Evolutionary conservation across 2,888 invertebrate genomes (phyloP).

Genomic region (Schizaphis graminum): DNA sequence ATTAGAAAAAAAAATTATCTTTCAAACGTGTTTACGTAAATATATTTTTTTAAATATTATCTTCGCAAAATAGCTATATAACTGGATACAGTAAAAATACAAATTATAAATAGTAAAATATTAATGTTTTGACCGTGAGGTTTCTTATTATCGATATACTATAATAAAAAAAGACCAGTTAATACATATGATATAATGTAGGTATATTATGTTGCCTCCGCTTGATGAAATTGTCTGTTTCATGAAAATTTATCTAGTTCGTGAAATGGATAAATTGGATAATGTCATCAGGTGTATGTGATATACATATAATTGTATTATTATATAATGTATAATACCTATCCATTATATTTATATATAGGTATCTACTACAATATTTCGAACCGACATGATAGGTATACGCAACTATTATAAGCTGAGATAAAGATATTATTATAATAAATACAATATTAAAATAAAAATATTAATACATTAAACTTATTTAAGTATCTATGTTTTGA

Average conservation of each 20-base stretch:
- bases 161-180: neutral
- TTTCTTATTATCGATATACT: neutral
- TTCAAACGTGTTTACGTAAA: no score
- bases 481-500: neutral
- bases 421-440: neutral
- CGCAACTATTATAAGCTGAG: neutral
- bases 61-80: neutral
- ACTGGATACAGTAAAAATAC: neutral
- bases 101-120: neutral
- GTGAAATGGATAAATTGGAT: no score
- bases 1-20: no score
- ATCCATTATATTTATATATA: no score
- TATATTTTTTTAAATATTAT: neutral
- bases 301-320: no score
- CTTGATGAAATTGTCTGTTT: no score
- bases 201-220: no score
- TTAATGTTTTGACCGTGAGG: neutral
- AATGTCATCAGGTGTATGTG: no score
- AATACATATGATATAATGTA: no score
- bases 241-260: no score
- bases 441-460: neutral
- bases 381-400: neutral
- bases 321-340: no score
- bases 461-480: neutral
- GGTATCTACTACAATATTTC: neutral